A percentile compares a stretch with the other conserved stretches of the same genome.
Evolutionary conservation across 37 sponge, comb jelly and placozoan genomes (phyloP).

Genomic region (Beroe ovata): DNA sequence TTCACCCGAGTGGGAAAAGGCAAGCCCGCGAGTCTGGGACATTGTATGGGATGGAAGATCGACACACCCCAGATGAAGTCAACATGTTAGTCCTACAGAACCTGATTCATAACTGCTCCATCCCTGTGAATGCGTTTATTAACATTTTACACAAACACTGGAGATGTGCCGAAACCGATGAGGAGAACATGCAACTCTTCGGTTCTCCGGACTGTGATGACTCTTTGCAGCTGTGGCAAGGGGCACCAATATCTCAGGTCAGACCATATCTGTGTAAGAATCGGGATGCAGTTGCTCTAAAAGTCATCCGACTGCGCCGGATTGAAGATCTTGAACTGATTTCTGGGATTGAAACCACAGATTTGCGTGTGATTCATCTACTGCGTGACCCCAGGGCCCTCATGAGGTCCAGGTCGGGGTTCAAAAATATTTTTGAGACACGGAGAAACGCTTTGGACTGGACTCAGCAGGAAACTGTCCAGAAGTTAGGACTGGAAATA

Average conservation of each 20-base stretch:
- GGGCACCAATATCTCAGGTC: neutral
- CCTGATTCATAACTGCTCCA: neutral
- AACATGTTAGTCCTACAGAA: neutral
- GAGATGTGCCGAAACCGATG: neutral
- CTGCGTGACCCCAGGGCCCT: slow-evolving; percentile 27
- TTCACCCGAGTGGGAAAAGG: neutral
- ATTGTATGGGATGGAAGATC: neutral
- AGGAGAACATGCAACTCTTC: neutral
- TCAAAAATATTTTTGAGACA: slow-evolving; percentile 28
- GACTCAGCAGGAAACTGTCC: neutral
- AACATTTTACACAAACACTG: neutral
- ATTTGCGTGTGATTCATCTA: slow-evolving; percentile 22
- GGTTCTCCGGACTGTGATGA: neutral
- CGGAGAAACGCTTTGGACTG: neutral
- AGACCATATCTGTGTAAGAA: slow-evolving; percentile 23
- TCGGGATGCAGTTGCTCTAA: neutral
- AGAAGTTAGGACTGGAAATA: neutral
- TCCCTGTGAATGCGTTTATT: neutral
- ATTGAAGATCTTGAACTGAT: slow-evolving; percentile 29
- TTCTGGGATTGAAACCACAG: neutral
- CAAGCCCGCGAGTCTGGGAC: neutral
- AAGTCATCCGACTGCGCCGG: slow-evolving; percentile 43
- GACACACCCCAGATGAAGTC: neutral
- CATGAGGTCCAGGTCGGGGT: slow-evolving; percentile 21
- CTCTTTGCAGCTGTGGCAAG: neutral